Percentiles rank a stretch among this genome's conserved stretches.
These are phyloP conservation scores for Urophycis tenuis DNA, from an alignment of 2,797 vertebrate species.

Conservation along the genomic window DNA sequence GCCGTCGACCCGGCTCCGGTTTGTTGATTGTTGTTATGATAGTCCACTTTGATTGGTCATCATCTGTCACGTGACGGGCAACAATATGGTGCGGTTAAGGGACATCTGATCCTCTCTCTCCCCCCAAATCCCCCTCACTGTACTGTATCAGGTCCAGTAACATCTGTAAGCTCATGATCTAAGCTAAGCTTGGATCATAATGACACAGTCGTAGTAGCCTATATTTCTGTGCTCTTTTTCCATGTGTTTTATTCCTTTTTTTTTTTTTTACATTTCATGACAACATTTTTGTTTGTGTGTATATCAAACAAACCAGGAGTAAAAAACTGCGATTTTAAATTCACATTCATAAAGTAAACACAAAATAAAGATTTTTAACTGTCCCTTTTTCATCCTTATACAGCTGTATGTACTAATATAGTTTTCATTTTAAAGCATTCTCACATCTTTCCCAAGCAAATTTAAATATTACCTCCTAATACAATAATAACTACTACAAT, in stretches of 20 bases:
- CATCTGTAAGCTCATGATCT: too few relatives aligned
- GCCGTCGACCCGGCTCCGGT: neutral
- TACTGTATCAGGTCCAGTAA: neutral
- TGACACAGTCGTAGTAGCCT: neutral
- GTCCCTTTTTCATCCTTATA: neutral
- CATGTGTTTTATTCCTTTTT: neutral
- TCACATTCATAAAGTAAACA: neutral
- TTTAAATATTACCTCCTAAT: neutral
- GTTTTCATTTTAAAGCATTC: neutral
- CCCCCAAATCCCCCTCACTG: neutral
- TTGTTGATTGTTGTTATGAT: slow-evolving; percentile 19
- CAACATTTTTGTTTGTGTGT: neutral
- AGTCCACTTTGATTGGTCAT: slow-evolving; percentile 39
- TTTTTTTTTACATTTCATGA: neutral
- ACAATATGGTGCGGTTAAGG: neutral
- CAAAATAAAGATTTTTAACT: neutral
- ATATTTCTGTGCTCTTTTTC: neutral
- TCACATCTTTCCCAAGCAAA: neutral
- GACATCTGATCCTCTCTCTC: neutral
- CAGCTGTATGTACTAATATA: neutral
- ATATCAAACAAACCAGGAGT: neutral
- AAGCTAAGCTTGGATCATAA: neutral
- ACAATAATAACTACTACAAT: neutral
- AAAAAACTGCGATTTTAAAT: neutral
- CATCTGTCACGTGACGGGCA: slow-evolving; percentile 23